Conservation (phyloP, 2,113 vertebrate species). For the Stictonetta naevosa region DNA sequence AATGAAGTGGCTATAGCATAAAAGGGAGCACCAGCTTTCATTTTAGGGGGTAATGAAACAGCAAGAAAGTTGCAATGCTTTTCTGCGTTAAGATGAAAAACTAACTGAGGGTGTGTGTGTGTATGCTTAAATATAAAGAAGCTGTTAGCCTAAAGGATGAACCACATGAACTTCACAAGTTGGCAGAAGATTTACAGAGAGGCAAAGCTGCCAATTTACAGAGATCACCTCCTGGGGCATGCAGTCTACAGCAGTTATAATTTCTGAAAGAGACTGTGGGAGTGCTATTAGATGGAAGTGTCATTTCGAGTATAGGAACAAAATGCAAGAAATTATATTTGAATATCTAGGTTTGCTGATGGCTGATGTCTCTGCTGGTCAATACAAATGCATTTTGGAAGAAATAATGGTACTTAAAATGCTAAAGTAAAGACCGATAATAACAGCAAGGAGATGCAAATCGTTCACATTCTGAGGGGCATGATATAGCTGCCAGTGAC, state of each 20-base stretch:
- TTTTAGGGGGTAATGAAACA: not conserved
- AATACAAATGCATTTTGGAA: not conserved
- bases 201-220: slow-evolving; percentile 3
- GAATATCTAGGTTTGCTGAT: not conserved
- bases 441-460: not conserved
- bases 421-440: not conserved
- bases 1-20: not conserved
- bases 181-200: slow-evolving; percentile 31
- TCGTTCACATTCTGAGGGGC: not conserved
- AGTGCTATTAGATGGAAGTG: not conserved
- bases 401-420: not conserved
- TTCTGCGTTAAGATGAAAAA: not conserved
- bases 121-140: not conserved
- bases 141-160: not conserved
- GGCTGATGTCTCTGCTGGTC: not conserved
- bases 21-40: not conserved
- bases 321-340: not conserved
- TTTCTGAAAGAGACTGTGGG: not conserved
- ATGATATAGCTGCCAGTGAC: not conserved
- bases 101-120: not conserved
- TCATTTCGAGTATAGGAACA: not conserved
- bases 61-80: not conserved
- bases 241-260: not conserved
- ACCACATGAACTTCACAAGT: not conserved
- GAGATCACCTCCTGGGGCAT: not conserved